These are phyloP conservation scores for Tyto alba DNA, from an alignment of 2,113 vertebrate species.

Conservation along the genomic window DNA sequence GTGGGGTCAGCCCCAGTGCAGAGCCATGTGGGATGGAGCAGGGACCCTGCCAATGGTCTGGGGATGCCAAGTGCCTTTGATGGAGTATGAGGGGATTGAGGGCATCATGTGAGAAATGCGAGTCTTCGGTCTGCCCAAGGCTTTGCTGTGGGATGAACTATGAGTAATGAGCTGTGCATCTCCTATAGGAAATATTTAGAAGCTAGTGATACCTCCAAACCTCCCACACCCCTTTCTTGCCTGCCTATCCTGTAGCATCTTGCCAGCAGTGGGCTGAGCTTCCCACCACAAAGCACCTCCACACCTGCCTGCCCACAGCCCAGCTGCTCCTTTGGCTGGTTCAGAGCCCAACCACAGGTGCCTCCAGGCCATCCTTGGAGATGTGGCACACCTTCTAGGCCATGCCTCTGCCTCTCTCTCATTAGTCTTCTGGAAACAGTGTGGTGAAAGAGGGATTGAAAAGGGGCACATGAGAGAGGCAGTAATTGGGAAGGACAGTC, in stretches of 20 bases:
- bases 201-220: neutral
- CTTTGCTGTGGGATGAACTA: neutral
- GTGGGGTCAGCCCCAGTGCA: neutral
- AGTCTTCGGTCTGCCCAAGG: neutral
- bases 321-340: neutral
- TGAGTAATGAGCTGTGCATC: neutral
- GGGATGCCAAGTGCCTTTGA: neutral
- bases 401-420: neutral
- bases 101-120: neutral
- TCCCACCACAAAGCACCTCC: neutral
- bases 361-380: neutral
- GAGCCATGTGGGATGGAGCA: neutral
- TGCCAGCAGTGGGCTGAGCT: neutral
- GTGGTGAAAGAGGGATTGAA: neutral
- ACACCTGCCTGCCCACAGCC: neutral
- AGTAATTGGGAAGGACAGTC: neutral
- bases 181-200: neutral
- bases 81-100: neutral
- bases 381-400: neutral
- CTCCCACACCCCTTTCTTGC: neutral
- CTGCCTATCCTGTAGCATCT: neutral
- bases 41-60: neutral
- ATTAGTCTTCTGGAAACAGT: neutral
- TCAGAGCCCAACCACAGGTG: neutral
- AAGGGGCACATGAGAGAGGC: neutral